Conservation (phyloP, 2,888 invertebrate genomes). For the Noctua fimbriata region DNA sequence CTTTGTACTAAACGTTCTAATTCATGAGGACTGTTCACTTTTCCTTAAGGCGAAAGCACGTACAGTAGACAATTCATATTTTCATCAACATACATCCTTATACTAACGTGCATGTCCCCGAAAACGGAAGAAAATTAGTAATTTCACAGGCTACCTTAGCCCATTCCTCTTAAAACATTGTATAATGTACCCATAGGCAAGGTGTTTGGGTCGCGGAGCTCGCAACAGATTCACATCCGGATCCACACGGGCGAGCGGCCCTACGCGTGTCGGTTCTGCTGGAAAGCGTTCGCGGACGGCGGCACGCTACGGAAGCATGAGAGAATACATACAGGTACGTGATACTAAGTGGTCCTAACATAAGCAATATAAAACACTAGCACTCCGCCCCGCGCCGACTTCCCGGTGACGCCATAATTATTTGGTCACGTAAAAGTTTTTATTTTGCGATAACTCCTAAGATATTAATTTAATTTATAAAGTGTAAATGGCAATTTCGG, state of each 20-base stretch:
- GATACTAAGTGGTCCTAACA: neutral
- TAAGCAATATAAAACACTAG: neutral
- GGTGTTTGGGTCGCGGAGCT: constrained; percentile 95
- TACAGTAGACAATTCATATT: neutral
- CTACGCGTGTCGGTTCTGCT: constrained; percentile 96
- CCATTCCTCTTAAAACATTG: neutral
- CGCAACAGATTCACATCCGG: constrained; percentile 96
- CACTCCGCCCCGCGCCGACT: neutral
- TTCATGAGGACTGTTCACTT: neutral
- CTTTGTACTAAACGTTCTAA: neutral
- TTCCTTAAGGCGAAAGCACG: neutral
- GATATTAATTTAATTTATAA: too few relatives aligned
- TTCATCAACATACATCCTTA: neutral
- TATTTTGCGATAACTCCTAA: too few relatives aligned
- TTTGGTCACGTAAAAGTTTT: neutral
- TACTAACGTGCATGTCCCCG: neutral
- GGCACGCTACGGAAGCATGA: constrained; percentile 96
- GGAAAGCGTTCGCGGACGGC: constrained; percentile 97
- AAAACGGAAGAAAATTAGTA: neutral
- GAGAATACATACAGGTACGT: constrained; percentile 94
- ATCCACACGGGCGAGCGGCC: constrained; percentile 96
- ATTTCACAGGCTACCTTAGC: neutral
- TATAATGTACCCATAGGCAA: constrained; percentile 85
- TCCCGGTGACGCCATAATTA: neutral
- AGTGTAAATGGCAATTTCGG: neutral